Conservation (phyloP, 2,888 invertebrate genomes). For the Taphrorychus bicolor region DNA sequence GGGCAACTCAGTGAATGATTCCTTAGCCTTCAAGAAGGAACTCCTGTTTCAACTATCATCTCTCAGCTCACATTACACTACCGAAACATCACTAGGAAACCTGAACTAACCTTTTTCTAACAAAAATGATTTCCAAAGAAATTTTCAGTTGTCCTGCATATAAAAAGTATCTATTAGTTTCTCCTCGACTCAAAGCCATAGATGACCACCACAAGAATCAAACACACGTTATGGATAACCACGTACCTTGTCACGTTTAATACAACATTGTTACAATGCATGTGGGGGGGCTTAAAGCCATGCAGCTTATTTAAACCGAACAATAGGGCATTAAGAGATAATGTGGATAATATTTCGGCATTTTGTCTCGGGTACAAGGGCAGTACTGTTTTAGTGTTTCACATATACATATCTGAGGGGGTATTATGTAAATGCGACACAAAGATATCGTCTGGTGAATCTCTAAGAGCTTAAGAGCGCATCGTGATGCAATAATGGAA, state of each 20-base stretch:
- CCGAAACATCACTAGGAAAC: too few relatives aligned
- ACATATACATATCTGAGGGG: not conserved
- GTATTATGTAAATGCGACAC: not conserved
- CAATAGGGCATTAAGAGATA: constrained; percentile 35
- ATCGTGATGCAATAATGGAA: not conserved
- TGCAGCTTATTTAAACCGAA: constrained; percentile 8
- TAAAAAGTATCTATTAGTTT: too few relatives aligned
- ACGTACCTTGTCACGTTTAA: not conserved
- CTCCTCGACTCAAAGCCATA: too few relatives aligned
- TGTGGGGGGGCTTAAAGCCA: constrained; percentile 5
- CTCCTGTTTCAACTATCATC: too few relatives aligned
- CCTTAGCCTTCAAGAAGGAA: too few relatives aligned
- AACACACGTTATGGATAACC: not conserved
- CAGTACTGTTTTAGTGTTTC: not conserved
- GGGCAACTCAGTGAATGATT: too few relatives aligned
- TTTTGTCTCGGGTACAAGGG: not conserved
- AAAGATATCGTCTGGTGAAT: not conserved
- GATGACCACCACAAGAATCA: too few relatives aligned
- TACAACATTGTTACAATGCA: not conserved
- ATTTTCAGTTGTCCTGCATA: too few relatives aligned
- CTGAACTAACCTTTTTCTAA: too few relatives aligned
- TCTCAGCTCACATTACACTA: too few relatives aligned
- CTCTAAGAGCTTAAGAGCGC: not conserved
- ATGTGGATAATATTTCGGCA: constrained; percentile 15
- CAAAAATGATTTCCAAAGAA: too few relatives aligned